Conservation (phyloP, 2,797 vertebrate species). For the Xerus rutilus region DNA sequence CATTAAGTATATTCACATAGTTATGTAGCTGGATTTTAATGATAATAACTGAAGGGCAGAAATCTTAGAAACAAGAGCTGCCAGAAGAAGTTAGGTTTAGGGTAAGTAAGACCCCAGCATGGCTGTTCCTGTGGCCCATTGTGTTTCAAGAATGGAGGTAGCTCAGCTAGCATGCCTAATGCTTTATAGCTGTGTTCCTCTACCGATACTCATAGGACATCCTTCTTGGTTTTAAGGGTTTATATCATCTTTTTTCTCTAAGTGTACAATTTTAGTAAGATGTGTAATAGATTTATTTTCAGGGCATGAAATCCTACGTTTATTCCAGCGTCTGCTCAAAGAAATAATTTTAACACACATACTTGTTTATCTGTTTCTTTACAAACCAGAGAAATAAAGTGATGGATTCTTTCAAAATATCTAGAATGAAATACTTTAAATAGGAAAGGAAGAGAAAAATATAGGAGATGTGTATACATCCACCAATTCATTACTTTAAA, state of each 20-base stretch:
- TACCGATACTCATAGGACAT: neutral
- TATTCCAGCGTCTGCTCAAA: neutral
- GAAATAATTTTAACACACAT: neutral
- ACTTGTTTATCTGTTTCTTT: neutral
- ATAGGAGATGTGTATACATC: neutral
- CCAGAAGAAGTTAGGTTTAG: neutral
- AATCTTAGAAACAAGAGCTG: neutral
- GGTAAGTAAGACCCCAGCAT: neutral
- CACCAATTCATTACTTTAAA: neutral
- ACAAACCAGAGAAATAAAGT: neutral
- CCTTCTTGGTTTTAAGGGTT: neutral
- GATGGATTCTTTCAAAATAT: neutral
- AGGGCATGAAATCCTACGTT: neutral
- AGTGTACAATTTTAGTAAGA: neutral
- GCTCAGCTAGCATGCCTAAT: neutral
- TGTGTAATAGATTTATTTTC: neutral
- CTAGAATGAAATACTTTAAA: neutral
- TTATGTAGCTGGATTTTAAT: neutral
- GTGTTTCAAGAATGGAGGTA: neutral
- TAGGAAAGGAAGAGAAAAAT: neutral
- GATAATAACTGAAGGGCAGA: neutral
- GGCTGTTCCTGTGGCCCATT: no score
- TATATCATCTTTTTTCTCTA: neutral
- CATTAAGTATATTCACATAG: neutral
- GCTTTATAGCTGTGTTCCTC: rapidly evolving